Evolutionary conservation across 2,113 vertebrate genomes (phyloP), one percentile per base, ranked within the genome.

Genomic region (Gymnogyps californianus): DNA sequence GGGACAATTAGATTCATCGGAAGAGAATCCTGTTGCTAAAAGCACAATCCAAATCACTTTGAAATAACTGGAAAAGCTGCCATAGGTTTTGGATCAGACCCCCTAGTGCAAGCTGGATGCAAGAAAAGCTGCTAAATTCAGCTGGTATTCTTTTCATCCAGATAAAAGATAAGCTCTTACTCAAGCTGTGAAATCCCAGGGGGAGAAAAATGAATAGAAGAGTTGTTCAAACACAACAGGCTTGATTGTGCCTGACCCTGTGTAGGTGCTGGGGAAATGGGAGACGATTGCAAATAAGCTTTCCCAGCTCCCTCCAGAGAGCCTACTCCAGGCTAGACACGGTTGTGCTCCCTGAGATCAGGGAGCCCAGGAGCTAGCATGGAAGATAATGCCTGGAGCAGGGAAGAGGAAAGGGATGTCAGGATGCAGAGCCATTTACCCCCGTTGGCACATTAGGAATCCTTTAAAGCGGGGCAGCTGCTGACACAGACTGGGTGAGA

Each of bases 41-140:
- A 93, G 31, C 58, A 66, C n/a, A 80, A 29, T 80, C 51, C 71
- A 81, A 82, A 92, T 46, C 46, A 54, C 58, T 77, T 78, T 71
- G 67, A 77, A 87, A 72, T 83, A 83, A 69, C 58, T 46, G 58
- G 76, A 88, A 92, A 92, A 83, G 38, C 71, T 96, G 75, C 59
- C 46, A n/a, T 10, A 58, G 79, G 18, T 54, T 92, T 96, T 61
- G 32, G 85, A 94, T 93, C 66, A 83, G 74, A 74, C 54, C 28
- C 26, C 28, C n/a, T 76, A 18, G 29, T 42, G 58, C 58, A 91
- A 79, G 58, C 54, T 93, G 64, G 54, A 95, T 95, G 76, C 71
- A 93, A 84, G 85, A 90, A 95, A 89, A 93, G 51, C 88, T 88
- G 75, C 55, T 77, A 75, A 95, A 96, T 95, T 92, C 82, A 42